phyloP scores from a whole-genome alignment of 2,113 vertebrate genomes.

The Microtus richardsoni region DNA sequence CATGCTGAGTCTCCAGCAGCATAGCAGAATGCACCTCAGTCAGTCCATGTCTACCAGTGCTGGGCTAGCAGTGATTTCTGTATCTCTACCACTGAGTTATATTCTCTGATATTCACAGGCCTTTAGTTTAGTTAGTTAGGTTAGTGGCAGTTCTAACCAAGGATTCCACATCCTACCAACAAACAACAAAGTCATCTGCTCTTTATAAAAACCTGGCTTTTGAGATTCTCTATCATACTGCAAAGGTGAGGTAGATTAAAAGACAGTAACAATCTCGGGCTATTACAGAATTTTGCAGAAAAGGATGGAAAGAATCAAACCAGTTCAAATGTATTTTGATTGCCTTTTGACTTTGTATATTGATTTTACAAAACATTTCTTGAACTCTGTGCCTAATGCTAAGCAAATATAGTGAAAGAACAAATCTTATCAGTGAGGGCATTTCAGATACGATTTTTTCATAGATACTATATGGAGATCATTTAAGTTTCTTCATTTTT shows the following conservation, averaged over 20 bases:
- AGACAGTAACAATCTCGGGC: constrained; percentile 18
- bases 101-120: background rate
- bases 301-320: background rate
- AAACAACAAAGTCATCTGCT: constrained; percentile 33
- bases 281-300: background rate
- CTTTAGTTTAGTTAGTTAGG: background rate
- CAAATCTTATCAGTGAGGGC: background rate
- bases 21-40: background rate
- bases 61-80: background rate
- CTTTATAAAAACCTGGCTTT: constrained; percentile 39
- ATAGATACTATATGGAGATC: background rate
- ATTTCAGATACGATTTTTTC: constrained; percentile 8
- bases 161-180: constrained; percentile 28
- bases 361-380: background rate
- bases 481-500: constrained; percentile 32
- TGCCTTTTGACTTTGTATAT: background rate
- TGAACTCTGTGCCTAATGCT: background rate
- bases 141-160: constrained; percentile 3
- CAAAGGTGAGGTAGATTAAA: constrained; percentile 39
- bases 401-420: constrained; percentile 7
- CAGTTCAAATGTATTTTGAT: background rate
- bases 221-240: constrained; percentile 37
- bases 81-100: background rate
- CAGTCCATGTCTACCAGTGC: background rate
- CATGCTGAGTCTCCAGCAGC: background rate